These are phyloP conservation scores for Schizopygopsis pylzovi DNA, from an alignment of 2,797 vertebrate species.

Conservation along the genomic window DNA sequence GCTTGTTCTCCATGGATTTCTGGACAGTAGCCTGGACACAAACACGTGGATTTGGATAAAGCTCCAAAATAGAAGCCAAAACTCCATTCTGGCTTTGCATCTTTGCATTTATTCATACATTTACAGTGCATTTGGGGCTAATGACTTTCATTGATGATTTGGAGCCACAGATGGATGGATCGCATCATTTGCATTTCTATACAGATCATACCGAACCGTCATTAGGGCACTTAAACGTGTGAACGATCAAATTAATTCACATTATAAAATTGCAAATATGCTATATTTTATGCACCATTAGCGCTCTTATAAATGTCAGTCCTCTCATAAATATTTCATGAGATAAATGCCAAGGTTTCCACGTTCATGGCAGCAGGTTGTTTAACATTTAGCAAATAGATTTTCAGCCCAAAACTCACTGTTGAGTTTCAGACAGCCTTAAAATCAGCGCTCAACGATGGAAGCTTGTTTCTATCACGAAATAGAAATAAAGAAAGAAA, in stretches of 20 bases:
- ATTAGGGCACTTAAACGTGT: conserved; percentile 1
- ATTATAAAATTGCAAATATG: conserved; percentile 26
- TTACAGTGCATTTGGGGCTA: not conserved
- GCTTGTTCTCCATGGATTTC: conserved; percentile 60
- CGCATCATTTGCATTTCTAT: not conserved
- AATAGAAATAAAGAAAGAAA: too few relatives aligned
- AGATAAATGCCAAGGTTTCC: conserved; percentile 22
- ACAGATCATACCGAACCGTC: not conserved
- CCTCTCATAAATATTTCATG: conserved; percentile 2
- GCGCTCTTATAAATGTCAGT: conserved; percentile 13
- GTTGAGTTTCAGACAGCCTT: not conserved
- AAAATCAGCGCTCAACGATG: not conserved
- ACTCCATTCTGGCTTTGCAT: conserved; percentile 63
- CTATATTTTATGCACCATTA: conserved; percentile 22
- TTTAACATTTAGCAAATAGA: too few relatives aligned
- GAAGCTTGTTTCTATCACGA: not conserved
- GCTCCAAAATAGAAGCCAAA: conserved; percentile 47
- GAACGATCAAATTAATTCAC: conserved; percentile 7
- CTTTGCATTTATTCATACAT: conserved; percentile 58
- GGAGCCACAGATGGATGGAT: not conserved
- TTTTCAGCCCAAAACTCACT: not conserved
- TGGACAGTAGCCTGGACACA: conserved; percentile 71
- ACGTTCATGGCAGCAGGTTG: not conserved
- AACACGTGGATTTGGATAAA: conserved; percentile 66
- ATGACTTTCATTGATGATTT: conserved; percentile 10